These are phyloP conservation scores for Norana najaformis DNA, from an alignment of 2,888 invertebrate species.

Conservation along the genomic window DNA sequence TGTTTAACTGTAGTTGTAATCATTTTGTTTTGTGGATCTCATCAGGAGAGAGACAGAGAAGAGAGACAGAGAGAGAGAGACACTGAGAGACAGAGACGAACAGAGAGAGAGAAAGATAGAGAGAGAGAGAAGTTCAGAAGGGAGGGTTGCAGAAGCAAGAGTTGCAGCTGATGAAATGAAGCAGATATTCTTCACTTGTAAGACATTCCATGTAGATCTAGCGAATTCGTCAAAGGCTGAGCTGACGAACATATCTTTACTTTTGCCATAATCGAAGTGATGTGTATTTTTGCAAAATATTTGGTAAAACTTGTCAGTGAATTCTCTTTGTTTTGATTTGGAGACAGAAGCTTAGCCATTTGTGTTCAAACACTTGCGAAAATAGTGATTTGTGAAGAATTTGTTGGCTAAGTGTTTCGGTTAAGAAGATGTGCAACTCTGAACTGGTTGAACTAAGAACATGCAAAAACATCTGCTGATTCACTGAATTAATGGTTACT, in stretches of 20 bases:
- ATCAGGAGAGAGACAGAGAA: not conserved
- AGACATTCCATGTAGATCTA: not conserved
- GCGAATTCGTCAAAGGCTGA: not conserved
- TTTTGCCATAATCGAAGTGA: not conserved
- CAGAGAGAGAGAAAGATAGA: not conserved
- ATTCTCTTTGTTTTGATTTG: not conserved
- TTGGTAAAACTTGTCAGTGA: not conserved
- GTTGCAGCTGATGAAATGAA: not conserved
- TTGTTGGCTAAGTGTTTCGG: no score
- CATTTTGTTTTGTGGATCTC: not conserved
- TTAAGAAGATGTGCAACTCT: no score
- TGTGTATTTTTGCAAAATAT: slow-evolving; percentile 2
- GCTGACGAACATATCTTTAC: not conserved
- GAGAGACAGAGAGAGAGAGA: not conserved
- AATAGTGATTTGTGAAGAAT: no score
- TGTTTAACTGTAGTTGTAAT: no score
- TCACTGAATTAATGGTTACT: not conserved
- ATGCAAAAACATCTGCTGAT: not conserved
- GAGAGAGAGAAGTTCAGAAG: not conserved
- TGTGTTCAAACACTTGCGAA: not conserved
- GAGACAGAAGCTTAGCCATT: not conserved
- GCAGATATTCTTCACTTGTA: not conserved
- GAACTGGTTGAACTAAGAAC: no score
- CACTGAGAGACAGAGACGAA: not conserved
- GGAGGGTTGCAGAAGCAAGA: not conserved